phyloP scores from a whole-genome alignment of 2,797 vertebrate species.

The Molossus alvarezi region DNA sequence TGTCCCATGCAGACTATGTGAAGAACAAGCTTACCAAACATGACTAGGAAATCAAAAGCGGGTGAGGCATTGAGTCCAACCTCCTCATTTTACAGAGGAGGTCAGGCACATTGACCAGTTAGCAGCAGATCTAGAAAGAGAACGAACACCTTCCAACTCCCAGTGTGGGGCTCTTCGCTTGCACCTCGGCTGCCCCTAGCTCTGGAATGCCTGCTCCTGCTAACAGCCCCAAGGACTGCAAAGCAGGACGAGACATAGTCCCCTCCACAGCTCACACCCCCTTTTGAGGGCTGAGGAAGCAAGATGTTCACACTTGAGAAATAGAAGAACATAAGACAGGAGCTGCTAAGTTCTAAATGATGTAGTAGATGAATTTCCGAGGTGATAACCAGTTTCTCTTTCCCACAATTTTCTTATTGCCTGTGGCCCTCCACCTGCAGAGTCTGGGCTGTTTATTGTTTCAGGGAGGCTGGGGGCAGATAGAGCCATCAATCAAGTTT shows the following conservation, averaged over 20 bases:
- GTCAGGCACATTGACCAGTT: fast-evolving
- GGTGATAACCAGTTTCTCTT: not conserved
- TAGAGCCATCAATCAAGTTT: not conserved
- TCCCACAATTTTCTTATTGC: not conserved
- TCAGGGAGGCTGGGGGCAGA: not conserved
- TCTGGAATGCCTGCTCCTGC: not conserved
- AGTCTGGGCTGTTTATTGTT: not conserved
- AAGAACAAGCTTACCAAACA: not conserved
- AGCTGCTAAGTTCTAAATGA: not conserved
- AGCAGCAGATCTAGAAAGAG: not conserved
- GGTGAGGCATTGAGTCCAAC: not conserved
- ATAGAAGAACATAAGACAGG: not conserved
- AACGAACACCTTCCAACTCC: not conserved
- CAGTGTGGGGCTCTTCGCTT: not conserved
- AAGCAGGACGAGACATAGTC: not conserved
- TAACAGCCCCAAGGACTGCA: not conserved
- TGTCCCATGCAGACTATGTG: not conserved
- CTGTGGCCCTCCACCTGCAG: not conserved
- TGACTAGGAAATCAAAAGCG: slow-evolving; percentile 29
- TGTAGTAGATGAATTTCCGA: not conserved
- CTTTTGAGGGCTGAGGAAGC: not conserved
- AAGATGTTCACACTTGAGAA: not conserved
- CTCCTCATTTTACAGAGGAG: not conserved
- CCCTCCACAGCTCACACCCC: not conserved
- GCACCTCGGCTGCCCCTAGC: not conserved